Conservation (phyloP, 2,797 vertebrate species). For the Typhlichthys eigenmanni region DNA sequence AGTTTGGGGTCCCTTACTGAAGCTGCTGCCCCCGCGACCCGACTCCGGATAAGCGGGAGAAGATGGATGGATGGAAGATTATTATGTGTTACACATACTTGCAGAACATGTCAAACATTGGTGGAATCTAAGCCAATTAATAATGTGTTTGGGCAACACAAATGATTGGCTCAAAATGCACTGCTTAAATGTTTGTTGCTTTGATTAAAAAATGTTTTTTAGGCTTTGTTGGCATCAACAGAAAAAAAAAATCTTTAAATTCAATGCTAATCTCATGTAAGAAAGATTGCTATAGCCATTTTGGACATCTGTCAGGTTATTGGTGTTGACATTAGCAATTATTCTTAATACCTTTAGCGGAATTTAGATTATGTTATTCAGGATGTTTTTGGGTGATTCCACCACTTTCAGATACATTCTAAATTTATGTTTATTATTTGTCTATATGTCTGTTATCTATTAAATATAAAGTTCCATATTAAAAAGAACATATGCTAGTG, state of each 20-base stretch:
- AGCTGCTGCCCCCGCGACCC: too few relatives aligned
- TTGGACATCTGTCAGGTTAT: slow-evolving; percentile 18
- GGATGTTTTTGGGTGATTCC: slow-evolving; percentile 1
- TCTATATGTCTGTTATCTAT: too few relatives aligned
- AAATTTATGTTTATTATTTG: too few relatives aligned
- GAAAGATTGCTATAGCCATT: slow-evolving; percentile 23
- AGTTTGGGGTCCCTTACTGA: too few relatives aligned
- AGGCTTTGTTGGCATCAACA: not conserved
- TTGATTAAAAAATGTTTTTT: too few relatives aligned
- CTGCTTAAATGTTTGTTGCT: not conserved
- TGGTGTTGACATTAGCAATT: slow-evolving; percentile 56
- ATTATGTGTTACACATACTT: slow-evolving; percentile 3
- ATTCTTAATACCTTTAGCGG: slow-evolving; percentile 63
- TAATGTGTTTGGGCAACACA: not conserved
- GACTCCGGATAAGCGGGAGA: too few relatives aligned
- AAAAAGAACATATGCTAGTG: too few relatives aligned
- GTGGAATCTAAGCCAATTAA: slow-evolving; percentile 1
- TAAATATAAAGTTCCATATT: too few relatives aligned
- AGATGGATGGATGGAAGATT: too few relatives aligned
- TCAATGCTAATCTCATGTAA: slow-evolving; percentile 19
- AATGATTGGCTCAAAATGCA: not conserved
- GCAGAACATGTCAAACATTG: slow-evolving; percentile 1
- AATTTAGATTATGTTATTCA: slow-evolving; percentile 36
- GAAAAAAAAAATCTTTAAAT: not conserved
- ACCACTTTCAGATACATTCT: not conserved